phyloP scores from a whole-genome alignment of 2,888 invertebrate genomes.

The Cerceris rybyensis region DNA sequence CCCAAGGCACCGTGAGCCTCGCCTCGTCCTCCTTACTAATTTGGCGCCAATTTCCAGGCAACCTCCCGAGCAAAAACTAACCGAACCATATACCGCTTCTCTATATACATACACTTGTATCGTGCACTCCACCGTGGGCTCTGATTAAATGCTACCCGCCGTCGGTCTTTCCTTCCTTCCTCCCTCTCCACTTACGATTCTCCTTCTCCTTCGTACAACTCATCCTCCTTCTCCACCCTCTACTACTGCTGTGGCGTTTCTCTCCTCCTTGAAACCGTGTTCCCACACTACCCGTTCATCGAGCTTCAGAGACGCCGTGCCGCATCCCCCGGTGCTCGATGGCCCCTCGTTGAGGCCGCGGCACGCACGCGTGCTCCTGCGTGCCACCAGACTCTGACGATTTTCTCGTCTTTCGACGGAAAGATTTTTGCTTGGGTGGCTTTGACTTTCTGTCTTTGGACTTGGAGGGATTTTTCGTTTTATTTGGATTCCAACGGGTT shows the following conservation, averaged over 20 bases:
- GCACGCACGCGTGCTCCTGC: slow-evolving; percentile 49
- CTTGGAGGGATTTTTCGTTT: too few relatives aligned
- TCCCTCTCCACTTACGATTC: slow-evolving; percentile 28
- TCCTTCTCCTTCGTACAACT: slow-evolving; percentile 25
- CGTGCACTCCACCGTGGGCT: slow-evolving; percentile 71
- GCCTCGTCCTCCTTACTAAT: slow-evolving; percentile 81
- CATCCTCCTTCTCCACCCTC: slow-evolving; percentile 44
- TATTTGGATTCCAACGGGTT: too few relatives aligned
- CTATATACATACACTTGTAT: slow-evolving; percentile 66
- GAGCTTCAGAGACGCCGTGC: slow-evolving; percentile 25
- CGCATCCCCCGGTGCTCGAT: slow-evolving; percentile 16
- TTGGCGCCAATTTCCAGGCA: slow-evolving; percentile 82
- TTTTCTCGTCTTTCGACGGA: too few relatives aligned
- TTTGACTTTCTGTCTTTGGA: too few relatives aligned
- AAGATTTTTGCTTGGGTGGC: too few relatives aligned
- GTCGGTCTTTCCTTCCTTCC: slow-evolving; percentile 42
- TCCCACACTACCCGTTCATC: slow-evolving; percentile 60
- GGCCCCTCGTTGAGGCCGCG: slow-evolving; percentile 13
- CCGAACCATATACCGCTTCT: slow-evolving; percentile 78
- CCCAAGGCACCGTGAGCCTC: slow-evolving; percentile 76
- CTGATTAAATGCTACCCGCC: slow-evolving; percentile 81
- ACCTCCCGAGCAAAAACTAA: slow-evolving; percentile 81
- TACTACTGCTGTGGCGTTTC: slow-evolving; percentile 14
- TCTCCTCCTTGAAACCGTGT: slow-evolving; percentile 57
- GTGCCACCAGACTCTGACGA: too few relatives aligned